These are phyloP conservation scores for Gopherus flavomarginatus DNA, from an alignment of 2,113 vertebrate species.

Conservation along the genomic window DNA sequence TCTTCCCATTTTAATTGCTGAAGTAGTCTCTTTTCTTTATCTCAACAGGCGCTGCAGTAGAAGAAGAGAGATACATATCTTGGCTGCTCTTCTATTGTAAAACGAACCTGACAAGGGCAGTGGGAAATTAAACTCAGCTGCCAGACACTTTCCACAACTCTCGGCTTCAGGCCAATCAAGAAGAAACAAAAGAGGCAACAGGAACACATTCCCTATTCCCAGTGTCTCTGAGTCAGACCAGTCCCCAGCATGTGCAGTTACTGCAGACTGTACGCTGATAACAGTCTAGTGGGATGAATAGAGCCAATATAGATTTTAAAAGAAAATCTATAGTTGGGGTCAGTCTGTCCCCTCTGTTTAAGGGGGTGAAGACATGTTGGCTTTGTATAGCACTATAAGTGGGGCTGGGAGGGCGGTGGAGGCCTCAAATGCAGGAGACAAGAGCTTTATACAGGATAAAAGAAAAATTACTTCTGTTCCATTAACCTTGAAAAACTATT, in stretches of 20 bases:
- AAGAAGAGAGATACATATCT: constrained; percentile 2
- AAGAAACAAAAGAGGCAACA: constrained; percentile 9
- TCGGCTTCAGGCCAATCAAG: not conserved
- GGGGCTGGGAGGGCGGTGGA: not conserved
- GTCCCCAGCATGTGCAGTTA: not conserved
- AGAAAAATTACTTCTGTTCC: not conserved
- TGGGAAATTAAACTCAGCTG: constrained; percentile 18
- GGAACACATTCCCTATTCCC: fast-evolving
- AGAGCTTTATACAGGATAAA: not conserved
- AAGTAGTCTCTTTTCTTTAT: constrained; percentile 41
- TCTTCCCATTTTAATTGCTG: constrained; percentile 36
- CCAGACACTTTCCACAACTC: not conserved
- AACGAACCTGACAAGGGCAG: not conserved
- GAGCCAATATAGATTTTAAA: not conserved
- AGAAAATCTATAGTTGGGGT: not conserved
- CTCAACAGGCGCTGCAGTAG: not conserved
- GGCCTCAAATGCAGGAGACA: not conserved
- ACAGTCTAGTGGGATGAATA: not conserved
- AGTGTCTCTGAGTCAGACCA: not conserved
- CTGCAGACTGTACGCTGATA: not conserved
- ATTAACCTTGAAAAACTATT: constrained; percentile 12
- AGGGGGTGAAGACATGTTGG: not conserved
- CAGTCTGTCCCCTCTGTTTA: not conserved
- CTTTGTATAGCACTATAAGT: not conserved
- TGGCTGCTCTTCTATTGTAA: constrained; percentile 19